A percentile compares a stretch with the other conserved stretches of the same genome.
Evolutionary conservation across 1,140 invertebrate species (phyloP).

Genomic region (Gerris buenoi): DNA sequence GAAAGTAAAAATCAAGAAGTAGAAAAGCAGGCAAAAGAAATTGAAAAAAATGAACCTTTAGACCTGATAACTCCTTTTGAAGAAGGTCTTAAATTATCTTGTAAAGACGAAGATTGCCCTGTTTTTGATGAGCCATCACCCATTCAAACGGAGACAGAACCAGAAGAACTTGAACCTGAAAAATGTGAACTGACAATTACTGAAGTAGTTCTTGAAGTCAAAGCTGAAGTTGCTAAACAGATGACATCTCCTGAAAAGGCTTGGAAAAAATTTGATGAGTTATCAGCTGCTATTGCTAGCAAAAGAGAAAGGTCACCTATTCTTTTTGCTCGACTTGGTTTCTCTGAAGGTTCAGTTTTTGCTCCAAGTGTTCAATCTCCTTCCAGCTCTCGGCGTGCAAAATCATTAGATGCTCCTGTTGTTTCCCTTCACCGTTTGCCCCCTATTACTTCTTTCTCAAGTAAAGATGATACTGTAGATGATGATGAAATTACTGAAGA

Average conservation of each 20-base stretch:
- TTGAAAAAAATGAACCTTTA: neutral
- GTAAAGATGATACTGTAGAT: slow-evolving; percentile 65
- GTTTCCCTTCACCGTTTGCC: slow-evolving; percentile 60
- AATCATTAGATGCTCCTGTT: slow-evolving; percentile 66
- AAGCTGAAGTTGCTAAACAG: slow-evolving; percentile 20
- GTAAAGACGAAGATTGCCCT: neutral
- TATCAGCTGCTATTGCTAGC: slow-evolving; percentile 17
- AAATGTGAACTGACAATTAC: neutral
- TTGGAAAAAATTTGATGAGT: slow-evolving; percentile 34
- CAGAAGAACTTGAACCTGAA: neutral
- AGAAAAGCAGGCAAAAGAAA: neutral
- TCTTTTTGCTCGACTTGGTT: slow-evolving; percentile 58
- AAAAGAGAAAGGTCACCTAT: slow-evolving; percentile 51
- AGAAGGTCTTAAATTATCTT: neutral
- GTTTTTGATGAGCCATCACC: slow-evolving; percentile 4
- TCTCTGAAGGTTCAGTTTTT: slow-evolving; percentile 65
- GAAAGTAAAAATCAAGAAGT: neutral
- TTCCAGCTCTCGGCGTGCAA: slow-evolving; percentile 52
- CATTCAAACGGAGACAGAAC: neutral
- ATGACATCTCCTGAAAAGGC: slow-evolving; percentile 40
- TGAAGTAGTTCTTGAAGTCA: slow-evolving; percentile 4
- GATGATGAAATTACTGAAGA: slow-evolving; percentile 24
- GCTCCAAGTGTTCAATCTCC: slow-evolving; percentile 56
- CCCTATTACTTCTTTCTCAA: slow-evolving; percentile 69
- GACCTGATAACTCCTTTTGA: neutral